Percentiles rank a stretch among this genome's conserved stretches.
phyloP scores from a whole-genome alignment of 2,113 vertebrate genomes.

The Paratilapia polleni region DNA sequence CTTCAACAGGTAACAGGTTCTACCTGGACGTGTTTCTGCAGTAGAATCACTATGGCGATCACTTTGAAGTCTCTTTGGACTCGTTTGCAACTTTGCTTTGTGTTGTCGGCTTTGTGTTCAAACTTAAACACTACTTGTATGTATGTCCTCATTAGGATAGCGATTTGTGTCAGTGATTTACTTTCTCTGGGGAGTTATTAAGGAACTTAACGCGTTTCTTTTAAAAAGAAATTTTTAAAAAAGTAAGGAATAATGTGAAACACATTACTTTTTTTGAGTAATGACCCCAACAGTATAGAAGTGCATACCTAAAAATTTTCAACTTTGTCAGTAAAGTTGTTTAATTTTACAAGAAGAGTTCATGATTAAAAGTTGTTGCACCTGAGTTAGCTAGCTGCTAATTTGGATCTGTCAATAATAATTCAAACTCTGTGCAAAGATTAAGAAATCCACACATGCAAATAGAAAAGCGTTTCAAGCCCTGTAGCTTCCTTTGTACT shows the following conservation, averaged over 20 bases:
- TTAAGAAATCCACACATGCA: not conserved
- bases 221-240: no score
- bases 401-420: not conserved
- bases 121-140: no score
- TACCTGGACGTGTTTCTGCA: no score
- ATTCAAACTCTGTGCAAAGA: not conserved
- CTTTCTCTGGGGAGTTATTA: not conserved
- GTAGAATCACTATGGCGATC: no score
- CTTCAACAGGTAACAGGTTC: no score
- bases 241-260: not conserved
- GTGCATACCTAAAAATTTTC: not conserved
- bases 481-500: not conserved
- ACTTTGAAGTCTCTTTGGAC: no score
- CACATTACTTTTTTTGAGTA: not conserved
- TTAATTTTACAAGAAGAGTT: not conserved
- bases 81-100: no score
- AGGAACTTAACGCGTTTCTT: not conserved
- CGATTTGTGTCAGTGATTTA: not conserved
- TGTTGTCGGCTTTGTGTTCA: no score
- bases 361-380: not conserved
- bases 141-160: not conserved
- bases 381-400: not conserved
- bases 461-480: not conserved
- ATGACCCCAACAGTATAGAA: not conserved
- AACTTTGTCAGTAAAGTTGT: not conserved